phyloP scores from a whole-genome alignment of 37 sponge, comb jelly and placozoan species.

The Halichondria panicea region DNA sequence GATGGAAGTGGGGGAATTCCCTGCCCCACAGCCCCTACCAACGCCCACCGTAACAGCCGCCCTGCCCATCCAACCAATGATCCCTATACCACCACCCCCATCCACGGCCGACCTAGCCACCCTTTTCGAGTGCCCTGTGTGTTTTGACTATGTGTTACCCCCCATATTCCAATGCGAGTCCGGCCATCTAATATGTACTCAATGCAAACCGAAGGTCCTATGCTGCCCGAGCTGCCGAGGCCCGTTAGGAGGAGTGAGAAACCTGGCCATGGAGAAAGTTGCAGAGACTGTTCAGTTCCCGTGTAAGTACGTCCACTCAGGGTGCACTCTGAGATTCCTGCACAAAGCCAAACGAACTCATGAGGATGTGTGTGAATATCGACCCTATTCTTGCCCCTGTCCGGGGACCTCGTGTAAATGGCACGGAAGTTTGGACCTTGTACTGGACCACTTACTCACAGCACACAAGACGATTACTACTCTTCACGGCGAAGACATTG shows the following conservation, averaged over 20 bases:
- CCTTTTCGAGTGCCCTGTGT: conserved; percentile 97
- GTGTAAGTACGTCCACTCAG: conserved; percentile 81
- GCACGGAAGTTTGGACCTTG: conserved; percentile 82
- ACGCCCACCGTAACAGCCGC: not conserved
- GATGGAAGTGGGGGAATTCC: too few relatives aligned
- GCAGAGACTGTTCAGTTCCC: conserved; percentile 87
- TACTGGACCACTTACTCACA: conserved; percentile 72
- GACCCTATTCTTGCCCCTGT: conserved; percentile 95
- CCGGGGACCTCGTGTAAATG: conserved; percentile 96
- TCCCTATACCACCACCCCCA: too few relatives aligned
- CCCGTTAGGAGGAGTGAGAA: conserved; percentile 80
- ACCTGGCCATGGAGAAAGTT: conserved; percentile 98
- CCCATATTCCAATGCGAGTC: conserved; percentile 95
- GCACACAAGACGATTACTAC: conserved; percentile 96
- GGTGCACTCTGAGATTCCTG: conserved; percentile 76
- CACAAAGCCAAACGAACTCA: conserved; percentile 79
- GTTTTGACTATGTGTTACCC: conserved; percentile 98
- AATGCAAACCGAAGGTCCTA: conserved; percentile 83
- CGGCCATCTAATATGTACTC: conserved; percentile 92
- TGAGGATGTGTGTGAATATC: conserved; percentile 88
- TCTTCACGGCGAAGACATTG: conserved; percentile 94
- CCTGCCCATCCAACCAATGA: too few relatives aligned
- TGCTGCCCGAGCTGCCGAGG: conserved; percentile 94
- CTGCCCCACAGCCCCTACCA: not conserved
- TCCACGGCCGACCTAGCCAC: conserved; percentile 69